phyloP scores from a whole-genome alignment of 2,113 vertebrate genomes.

The Pitta sordida region DNA sequence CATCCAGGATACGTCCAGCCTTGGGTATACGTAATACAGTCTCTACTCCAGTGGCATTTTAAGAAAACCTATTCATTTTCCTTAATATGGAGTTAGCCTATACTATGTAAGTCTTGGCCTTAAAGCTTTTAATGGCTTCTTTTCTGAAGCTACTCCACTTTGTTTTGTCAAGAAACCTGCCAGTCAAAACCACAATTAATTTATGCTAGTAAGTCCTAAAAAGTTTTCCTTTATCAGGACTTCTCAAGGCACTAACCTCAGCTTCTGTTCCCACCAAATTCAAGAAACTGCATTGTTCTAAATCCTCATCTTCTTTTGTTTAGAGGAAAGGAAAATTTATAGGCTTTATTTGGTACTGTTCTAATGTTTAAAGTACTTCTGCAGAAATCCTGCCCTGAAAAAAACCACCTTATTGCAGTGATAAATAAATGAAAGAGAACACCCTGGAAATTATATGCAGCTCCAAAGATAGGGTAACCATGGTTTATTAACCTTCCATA shows the following conservation, averaged over 20 bases:
- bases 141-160: not conserved
- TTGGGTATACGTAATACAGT: not conserved
- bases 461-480: not conserved
- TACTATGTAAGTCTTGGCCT: not conserved
- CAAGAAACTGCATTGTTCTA: not conserved
- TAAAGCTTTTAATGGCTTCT: not conserved
- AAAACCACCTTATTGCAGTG: no score
- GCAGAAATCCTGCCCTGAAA: not conserved
- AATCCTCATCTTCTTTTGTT: not conserved
- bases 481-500: not conserved
- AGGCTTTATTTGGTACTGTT: not conserved
- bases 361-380: not conserved
- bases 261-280: not conserved
- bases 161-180: not conserved
- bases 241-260: not conserved
- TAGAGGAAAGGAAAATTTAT: not conserved
- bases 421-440: not conserved
- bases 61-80: fast-evolving
- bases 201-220: not conserved
- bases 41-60: not conserved
- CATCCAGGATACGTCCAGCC: fast-evolving
- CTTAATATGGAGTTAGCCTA: not conserved
- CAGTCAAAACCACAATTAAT: not conserved
- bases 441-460: not conserved
- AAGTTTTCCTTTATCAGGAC: not conserved